Percentiles rank a stretch among this genome's conserved stretches.
These are phyloP conservation scores for Stictonetta naevosa DNA, from an alignment of 2,113 vertebrate species.

Conservation along the genomic window DNA sequence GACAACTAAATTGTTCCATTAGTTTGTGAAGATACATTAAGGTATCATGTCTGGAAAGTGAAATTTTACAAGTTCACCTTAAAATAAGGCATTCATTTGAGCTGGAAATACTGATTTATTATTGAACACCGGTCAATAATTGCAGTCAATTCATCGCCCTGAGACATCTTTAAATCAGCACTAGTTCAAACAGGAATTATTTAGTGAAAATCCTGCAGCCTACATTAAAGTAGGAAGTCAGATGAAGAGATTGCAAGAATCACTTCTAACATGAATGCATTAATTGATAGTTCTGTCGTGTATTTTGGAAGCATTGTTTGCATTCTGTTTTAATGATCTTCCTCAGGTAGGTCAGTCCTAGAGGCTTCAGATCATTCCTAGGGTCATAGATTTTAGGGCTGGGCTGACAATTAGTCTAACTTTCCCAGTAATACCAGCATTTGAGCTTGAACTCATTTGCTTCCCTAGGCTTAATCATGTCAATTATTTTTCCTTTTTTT, in stretches of 20 bases:
- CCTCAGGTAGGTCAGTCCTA: neutral
- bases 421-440: accelerated
- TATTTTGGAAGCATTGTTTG: neutral
- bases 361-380: neutral
- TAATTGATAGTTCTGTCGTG: neutral
- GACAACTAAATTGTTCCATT: neutral
- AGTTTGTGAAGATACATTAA: neutral
- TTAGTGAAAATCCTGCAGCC: neutral
- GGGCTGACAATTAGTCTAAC: neutral
- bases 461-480: neutral
- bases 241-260: neutral
- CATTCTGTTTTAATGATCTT: neutral
- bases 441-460: neutral
- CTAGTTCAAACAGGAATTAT: conserved; percentile 19
- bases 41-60: neutral
- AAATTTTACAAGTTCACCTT: neutral
- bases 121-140: neutral
- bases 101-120: neutral
- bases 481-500: neutral
- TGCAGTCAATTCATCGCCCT: neutral
- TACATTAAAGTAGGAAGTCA: neutral
- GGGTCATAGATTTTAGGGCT: neutral
- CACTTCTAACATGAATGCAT: neutral
- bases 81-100: neutral
- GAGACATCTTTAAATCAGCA: neutral